These are phyloP conservation scores for Aphelenchoides bicaudatus DNA, from an alignment of 2,888 invertebrate species.

Conservation along the genomic window DNA sequence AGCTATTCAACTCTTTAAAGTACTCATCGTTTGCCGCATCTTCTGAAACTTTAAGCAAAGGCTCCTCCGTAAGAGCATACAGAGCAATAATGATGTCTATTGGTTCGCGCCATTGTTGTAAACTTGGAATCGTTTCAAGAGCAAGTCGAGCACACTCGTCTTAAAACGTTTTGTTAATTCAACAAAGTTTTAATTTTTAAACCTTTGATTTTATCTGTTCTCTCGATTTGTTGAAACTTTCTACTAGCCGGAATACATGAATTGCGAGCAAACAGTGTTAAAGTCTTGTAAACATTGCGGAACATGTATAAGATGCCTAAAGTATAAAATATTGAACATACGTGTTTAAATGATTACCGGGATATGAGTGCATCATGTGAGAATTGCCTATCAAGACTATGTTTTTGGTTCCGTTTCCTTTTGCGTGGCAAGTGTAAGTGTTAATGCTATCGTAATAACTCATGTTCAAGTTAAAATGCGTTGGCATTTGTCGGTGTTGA, in stretches of 20 bases:
- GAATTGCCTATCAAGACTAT: slow-evolving; percentile 6
- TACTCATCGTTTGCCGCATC: background rate
- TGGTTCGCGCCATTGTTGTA: background rate
- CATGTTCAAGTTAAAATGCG: slow-evolving; percentile 2
- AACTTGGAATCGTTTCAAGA: background rate
- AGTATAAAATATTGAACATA: too few species aligned
- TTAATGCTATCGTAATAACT: background rate
- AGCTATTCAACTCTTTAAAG: background rate
- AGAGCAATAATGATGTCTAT: slow-evolving; percentile 6
- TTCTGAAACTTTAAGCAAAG: background rate
- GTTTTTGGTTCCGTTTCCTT: slow-evolving; percentile 11
- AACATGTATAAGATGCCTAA: background rate
- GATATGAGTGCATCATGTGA: background rate
- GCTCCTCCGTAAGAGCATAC: background rate
- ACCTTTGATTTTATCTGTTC: too few species aligned
- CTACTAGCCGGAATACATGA: background rate
- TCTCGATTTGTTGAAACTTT: slow-evolving; percentile 4
- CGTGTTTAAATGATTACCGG: too few species aligned
- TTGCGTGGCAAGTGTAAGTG: slow-evolving; percentile 5
- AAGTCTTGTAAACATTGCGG: background rate
- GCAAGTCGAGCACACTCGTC: too few species aligned
- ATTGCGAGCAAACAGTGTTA: slow-evolving; percentile 5
- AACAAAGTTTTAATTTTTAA: too few species aligned
- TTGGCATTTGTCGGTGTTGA: slow-evolving; percentile 10
- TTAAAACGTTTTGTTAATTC: slow-evolving; percentile 2